phyloP scores from a whole-genome alignment of 1,140 invertebrate species.

The Gryllus bimaculatus region DNA sequence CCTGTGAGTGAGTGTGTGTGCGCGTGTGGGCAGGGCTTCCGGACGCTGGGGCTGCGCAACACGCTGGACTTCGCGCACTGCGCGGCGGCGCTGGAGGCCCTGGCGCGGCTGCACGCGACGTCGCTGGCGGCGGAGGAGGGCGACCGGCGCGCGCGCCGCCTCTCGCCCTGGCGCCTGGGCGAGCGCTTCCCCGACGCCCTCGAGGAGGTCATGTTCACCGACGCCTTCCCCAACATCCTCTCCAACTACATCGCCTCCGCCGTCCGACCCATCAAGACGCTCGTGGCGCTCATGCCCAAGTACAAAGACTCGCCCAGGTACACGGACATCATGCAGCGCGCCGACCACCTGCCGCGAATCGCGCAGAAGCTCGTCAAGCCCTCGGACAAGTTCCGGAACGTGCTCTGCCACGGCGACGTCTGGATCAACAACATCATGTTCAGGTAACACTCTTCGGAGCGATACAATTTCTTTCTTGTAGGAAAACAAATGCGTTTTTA shows the following conservation, averaged over 20 bases:
- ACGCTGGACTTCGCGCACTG: not conserved
- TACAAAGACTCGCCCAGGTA: not conserved
- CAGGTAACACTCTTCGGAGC: not conserved
- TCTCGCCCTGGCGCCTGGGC: not conserved
- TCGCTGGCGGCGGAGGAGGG: not conserved
- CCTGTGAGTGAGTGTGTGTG: too few relatives aligned
- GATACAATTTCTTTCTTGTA: too few relatives aligned
- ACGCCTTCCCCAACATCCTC: not conserved
- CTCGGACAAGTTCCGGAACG: not conserved
- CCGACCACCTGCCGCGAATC: not conserved
- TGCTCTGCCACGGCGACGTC: not conserved
- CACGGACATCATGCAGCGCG: not conserved
- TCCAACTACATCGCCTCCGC: not conserved
- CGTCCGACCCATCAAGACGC: not conserved
- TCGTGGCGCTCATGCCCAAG: not conserved
- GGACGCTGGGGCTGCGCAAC: not conserved
- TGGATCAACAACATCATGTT: constrained; percentile 2
- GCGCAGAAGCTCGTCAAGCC: not conserved
- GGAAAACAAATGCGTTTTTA: too few relatives aligned
- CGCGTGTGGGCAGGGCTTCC: not conserved
- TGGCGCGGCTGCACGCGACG: not conserved
- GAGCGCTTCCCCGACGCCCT: not conserved
- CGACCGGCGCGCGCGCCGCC: not conserved
- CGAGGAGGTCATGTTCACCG: not conserved
- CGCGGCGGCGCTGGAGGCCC: not conserved